phyloP scores from a whole-genome alignment of 2,888 invertebrate species.

The Morpho deidamia region DNA sequence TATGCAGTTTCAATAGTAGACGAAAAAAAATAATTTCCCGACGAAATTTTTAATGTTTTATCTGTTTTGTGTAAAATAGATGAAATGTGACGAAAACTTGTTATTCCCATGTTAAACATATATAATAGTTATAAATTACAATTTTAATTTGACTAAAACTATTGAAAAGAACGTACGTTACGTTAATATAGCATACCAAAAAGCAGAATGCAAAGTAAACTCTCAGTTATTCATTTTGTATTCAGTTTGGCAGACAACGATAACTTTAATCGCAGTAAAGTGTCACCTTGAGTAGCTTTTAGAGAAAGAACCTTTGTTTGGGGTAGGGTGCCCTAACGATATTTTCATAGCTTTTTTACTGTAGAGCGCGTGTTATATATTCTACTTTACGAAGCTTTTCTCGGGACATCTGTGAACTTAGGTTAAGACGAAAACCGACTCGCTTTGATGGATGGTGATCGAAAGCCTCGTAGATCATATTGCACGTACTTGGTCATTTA shows the following conservation, averaged over 20 bases:
- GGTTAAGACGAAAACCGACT: conserved; percentile 40
- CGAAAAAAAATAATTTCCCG: no score
- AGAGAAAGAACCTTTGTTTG: conserved; percentile 70
- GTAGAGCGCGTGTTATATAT: conserved; percentile 4
- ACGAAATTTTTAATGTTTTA: no score
- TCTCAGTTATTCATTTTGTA: conserved; percentile 57
- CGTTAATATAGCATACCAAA: background rate
- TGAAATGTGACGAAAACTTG: no score
- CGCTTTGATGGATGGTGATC: conserved; percentile 68
- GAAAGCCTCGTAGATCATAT: conserved; percentile 66
- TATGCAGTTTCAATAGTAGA: no score
- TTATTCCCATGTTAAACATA: no score
- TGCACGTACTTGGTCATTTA: conserved; percentile 61
- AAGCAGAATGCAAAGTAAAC: conserved; percentile 11
- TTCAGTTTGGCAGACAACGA: conserved; percentile 74
- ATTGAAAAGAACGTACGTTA: no score
- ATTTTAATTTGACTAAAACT: no score
- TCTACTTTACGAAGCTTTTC: conserved; percentile 53
- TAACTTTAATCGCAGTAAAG: conserved; percentile 76
- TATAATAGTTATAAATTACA: no score
- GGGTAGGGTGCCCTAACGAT: conserved; percentile 61
- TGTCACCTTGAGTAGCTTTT: conserved; percentile 75
- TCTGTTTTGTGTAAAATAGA: no score
- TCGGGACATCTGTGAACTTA: conserved; percentile 47
- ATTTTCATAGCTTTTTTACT: conserved; percentile 56